Evolutionary conservation across 2,888 invertebrate genomes (phyloP).

Genomic region (Drosophila mayaguana): DNA sequence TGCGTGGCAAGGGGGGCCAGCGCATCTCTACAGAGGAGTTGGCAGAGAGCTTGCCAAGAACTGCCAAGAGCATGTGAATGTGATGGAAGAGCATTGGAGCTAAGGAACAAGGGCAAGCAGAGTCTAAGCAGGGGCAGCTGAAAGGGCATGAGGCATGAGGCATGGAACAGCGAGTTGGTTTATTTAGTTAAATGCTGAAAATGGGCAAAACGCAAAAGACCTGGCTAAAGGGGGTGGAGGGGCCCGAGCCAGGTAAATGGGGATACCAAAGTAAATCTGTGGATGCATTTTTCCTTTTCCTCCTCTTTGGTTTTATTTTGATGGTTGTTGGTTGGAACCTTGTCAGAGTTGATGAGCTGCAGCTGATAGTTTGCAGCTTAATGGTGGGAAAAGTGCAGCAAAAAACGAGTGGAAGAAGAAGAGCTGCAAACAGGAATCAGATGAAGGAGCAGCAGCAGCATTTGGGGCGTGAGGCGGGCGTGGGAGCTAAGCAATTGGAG

Average conservation of each 20-base stretch:
- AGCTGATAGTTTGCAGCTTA: constrained; percentile 73
- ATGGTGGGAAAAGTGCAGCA: constrained; percentile 68
- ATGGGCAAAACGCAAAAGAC: constrained; percentile 69
- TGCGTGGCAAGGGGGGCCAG: background rate
- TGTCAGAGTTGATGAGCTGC: constrained; percentile 73
- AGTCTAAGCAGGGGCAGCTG: constrained; percentile 6
- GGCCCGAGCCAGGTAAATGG: background rate
- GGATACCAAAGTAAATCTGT: constrained; percentile 38
- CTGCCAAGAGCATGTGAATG: constrained; percentile 47
- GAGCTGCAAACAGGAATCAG: constrained; percentile 4
- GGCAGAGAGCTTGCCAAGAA: constrained; percentile 32
- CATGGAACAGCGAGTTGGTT: constrained; percentile 41
- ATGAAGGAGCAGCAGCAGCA: constrained; percentile 9
- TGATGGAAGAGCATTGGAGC: constrained; percentile 34
- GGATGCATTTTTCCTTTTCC: constrained; percentile 39
- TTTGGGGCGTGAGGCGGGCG: constrained; percentile 35
- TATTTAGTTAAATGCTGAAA: constrained; percentile 78
- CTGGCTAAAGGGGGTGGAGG: background rate
- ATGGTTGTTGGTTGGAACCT: constrained; percentile 36
- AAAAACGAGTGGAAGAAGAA: constrained; percentile 19
- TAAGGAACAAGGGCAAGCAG: background rate
- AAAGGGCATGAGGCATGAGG: constrained; percentile 2
- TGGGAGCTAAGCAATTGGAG: constrained; percentile 57
- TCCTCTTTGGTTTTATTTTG: constrained; percentile 10
- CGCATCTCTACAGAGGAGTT: background rate